phyloP scores from a whole-genome alignment of 2,797 vertebrate species.

The Delichon dasypus region DNA sequence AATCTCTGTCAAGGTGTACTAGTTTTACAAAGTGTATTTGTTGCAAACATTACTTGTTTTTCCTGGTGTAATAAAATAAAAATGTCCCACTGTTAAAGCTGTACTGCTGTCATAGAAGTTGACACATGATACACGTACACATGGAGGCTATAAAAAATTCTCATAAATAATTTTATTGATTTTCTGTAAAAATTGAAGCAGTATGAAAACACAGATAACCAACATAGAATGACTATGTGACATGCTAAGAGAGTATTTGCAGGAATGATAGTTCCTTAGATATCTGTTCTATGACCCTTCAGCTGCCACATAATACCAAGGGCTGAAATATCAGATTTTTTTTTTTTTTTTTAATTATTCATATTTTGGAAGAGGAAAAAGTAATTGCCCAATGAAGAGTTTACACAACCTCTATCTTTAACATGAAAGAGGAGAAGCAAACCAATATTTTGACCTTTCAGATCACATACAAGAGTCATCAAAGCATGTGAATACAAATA shows the following conservation, averaged over 20 bases:
- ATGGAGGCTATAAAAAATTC: background rate
- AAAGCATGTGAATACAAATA: background rate
- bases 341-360: background rate
- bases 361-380: background rate
- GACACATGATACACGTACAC: too few species aligned
- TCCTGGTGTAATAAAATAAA: slow-evolving; percentile 23
- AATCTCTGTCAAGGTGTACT: background rate
- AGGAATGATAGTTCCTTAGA: background rate
- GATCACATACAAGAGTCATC: background rate
- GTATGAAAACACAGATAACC: background rate
- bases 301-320: background rate
- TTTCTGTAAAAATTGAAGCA: background rate
- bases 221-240: background rate
- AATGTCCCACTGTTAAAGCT: background rate
- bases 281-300: background rate
- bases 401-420: background rate
- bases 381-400: background rate
- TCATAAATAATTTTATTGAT: background rate
- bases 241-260: background rate
- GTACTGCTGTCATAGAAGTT: background rate
- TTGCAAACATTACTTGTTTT: background rate
- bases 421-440: background rate
- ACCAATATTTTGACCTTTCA: background rate
- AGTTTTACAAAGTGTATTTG: background rate
- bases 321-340: background rate